phyloP scores from a whole-genome alignment of 2,113 vertebrate species.

The Octodon degus region DNA sequence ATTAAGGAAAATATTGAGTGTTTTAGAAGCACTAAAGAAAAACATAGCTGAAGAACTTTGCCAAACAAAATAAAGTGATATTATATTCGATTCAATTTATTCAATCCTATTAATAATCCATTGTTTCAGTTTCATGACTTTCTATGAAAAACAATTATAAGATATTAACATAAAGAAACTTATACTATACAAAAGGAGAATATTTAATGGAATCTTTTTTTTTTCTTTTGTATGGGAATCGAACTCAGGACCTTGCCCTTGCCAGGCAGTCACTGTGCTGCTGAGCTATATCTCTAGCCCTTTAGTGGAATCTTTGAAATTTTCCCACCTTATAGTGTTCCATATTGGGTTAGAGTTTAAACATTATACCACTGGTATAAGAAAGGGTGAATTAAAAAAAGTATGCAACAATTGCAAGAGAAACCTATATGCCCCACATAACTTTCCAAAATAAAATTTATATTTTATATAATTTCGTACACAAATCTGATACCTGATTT shows the following conservation, averaged over 20 bases:
- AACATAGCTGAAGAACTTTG: neutral
- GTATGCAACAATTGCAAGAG: neutral
- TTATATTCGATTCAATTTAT: neutral
- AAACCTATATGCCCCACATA: neutral
- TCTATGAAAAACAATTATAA: neutral
- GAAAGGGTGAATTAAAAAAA: neutral
- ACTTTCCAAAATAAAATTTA: neutral
- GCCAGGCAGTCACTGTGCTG: too few species aligned
- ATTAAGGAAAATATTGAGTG: neutral
- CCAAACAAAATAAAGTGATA: neutral
- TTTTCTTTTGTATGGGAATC: too few species aligned
- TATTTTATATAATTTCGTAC: neutral
- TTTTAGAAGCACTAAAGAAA: constrained; percentile 42
- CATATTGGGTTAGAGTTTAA: neutral
- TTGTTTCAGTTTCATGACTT: constrained; percentile 62
- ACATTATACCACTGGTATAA: neutral
- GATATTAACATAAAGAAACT: neutral
- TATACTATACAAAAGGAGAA: constrained; percentile 46
- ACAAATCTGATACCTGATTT: neutral
- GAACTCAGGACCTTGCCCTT: too few species aligned
- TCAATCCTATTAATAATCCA: neutral
- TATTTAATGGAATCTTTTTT: neutral
- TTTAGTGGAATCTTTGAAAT: neutral
- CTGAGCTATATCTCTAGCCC: too few species aligned
- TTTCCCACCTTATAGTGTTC: neutral